Evolutionary conservation across 1,140 invertebrate genomes (phyloP).

Genomic region (Euwallacea fornicatus): DNA sequence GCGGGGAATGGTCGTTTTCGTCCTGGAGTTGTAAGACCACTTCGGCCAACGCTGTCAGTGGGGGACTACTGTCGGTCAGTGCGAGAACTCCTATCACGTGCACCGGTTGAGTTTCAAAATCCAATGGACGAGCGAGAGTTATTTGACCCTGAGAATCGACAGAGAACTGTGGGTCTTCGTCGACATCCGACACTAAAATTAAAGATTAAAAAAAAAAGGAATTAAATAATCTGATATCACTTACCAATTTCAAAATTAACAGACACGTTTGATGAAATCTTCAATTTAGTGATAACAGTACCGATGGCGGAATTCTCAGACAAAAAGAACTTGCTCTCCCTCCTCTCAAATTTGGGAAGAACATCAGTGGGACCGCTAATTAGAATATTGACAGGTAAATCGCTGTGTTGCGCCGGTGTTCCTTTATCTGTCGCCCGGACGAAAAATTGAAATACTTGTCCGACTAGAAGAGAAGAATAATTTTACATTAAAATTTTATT

Average conservation of each 20-base stretch:
- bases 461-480: constrained; percentile 58
- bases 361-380: constrained; percentile 70
- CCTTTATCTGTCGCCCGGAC: constrained; percentile 82
- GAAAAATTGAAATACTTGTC: constrained; percentile 85
- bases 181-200: constrained; percentile 63
- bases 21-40: constrained; percentile 82
- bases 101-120: constrained; percentile 72
- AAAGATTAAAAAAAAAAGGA: neutral
- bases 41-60: constrained; percentile 71
- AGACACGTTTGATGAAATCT: constrained; percentile 59
- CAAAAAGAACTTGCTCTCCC: constrained; percentile 75
- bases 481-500: neutral
- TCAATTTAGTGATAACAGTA: constrained; percentile 65
- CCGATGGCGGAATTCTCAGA: constrained; percentile 74
- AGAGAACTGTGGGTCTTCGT: constrained; percentile 67
- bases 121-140: constrained; percentile 68
- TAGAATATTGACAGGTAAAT: constrained; percentile 78
- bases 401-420: constrained; percentile 66
- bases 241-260: constrained; percentile 35
- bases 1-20: constrained; percentile 87
- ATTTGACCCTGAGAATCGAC: constrained; percentile 76
- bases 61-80: constrained; percentile 76
- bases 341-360: constrained; percentile 73
- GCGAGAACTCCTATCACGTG: constrained; percentile 80
- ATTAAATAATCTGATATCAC: constrained; percentile 2